Evolutionary conservation across 2,113 vertebrate genomes (phyloP).

Genomic region (Scortum barcoo): DNA sequence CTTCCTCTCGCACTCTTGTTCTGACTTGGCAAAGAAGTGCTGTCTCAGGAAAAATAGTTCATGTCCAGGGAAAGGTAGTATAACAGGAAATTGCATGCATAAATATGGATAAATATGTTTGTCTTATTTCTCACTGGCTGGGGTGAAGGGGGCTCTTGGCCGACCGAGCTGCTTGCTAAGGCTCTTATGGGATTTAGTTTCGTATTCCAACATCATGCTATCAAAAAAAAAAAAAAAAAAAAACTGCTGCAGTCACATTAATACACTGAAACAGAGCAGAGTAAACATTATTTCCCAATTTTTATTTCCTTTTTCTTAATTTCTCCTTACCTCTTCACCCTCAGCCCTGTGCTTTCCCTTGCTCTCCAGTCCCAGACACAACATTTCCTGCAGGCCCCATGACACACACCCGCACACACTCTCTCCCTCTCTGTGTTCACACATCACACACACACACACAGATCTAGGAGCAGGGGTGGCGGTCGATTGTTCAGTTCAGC

Average conservation of each 20-base stretch:
- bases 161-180: constrained; percentile 32
- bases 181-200: constrained; percentile 45
- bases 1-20: not conserved
- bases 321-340: constrained; percentile 11
- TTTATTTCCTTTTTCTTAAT: constrained; percentile 24
- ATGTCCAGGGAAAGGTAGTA: not conserved
- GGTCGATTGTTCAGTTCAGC: constrained; percentile 58
- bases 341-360: constrained; percentile 18
- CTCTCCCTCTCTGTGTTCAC: not conserved
- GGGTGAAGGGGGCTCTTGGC: constrained; percentile 21
- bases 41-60: not conserved
- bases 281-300: not conserved
- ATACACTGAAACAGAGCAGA: constrained; percentile 16
- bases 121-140: constrained; percentile 15
- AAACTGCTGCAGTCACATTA: constrained; percentile 28
- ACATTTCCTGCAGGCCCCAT: constrained; percentile 64
- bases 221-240: constrained; percentile 20
- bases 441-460: constrained; percentile 10
- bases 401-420: constrained; percentile 8
- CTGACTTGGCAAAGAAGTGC: not conserved
- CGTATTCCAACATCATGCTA: constrained; percentile 32
- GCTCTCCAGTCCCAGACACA: constrained; percentile 54
- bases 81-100: constrained; percentile 19
- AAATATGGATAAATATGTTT: constrained; percentile 19
- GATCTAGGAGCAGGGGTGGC: constrained; percentile 41